phyloP scores from a whole-genome alignment of 1,140 invertebrate species.

The Sitodiplosis mosellana region DNA sequence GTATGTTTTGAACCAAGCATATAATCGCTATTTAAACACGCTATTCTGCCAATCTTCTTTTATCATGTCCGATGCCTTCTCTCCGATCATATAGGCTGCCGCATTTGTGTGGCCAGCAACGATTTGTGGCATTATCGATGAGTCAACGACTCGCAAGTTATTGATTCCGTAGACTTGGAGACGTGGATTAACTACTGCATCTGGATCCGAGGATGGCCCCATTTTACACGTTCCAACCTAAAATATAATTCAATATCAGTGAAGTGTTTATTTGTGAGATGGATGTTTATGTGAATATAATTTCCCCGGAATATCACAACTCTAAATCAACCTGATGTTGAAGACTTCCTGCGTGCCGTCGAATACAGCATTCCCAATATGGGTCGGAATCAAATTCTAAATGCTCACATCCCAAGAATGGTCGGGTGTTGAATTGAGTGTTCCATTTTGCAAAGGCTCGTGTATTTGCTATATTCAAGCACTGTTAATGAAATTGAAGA shows the following conservation, averaged over 20 bases:
- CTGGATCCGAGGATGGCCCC: slow-evolving; percentile 44
- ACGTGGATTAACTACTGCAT: slow-evolving; percentile 55
- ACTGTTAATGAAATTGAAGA: slow-evolving; percentile 26
- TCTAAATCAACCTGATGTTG: slow-evolving; percentile 45
- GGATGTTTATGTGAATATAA: too few species aligned
- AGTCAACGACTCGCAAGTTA: slow-evolving; percentile 49
- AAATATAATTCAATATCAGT: too few species aligned
- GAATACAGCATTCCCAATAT: slow-evolving; percentile 57
- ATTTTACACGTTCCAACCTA: slow-evolving; percentile 54
- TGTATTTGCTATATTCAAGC: slow-evolving; percentile 37
- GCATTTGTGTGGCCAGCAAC: slow-evolving; percentile 40
- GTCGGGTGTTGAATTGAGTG: slow-evolving; percentile 36
- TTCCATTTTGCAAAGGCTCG: slow-evolving; percentile 38
- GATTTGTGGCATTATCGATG: slow-evolving; percentile 48
- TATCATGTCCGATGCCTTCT: slow-evolving; percentile 39
- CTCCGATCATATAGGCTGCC: slow-evolving; percentile 41
- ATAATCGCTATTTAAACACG: background rate
- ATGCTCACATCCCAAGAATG: slow-evolving; percentile 46
- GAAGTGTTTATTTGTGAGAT: too few species aligned
- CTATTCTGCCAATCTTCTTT: slow-evolving; percentile 31
- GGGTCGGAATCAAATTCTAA: slow-evolving; percentile 37
- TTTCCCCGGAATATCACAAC: too few species aligned
- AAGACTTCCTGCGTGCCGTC: slow-evolving; percentile 45
- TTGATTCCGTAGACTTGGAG: slow-evolving; percentile 49
- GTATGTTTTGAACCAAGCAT: background rate